A percentile compares a stretch with the other conserved stretches of the same genome.
phyloP scores from a whole-genome alignment of 2,113 vertebrate genomes.

The Paracanthobrama guichenoti region DNA sequence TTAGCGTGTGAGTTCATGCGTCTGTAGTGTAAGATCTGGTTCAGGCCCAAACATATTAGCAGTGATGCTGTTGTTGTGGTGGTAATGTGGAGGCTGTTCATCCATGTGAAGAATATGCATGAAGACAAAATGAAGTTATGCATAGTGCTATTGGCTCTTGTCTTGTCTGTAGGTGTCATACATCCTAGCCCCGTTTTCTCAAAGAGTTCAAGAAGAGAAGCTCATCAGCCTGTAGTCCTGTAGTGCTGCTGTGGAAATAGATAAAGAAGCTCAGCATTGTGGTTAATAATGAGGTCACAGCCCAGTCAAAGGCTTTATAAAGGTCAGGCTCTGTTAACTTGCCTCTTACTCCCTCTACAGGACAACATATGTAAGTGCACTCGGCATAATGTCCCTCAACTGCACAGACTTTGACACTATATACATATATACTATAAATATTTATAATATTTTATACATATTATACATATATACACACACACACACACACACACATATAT shows the following conservation, averaged over 20 bases:
- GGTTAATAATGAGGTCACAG: slow-evolving; percentile 19
- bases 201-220: not conserved
- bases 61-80: not conserved
- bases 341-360: slow-evolving; percentile 28
- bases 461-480: too few relatives aligned
- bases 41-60: not conserved
- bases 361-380: not conserved
- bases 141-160: not conserved
- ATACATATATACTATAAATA: too few relatives aligned
- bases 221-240: not conserved
- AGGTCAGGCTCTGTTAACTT: not conserved
- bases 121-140: not conserved
- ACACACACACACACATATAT: too few relatives aligned
- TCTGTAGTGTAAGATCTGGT: not conserved
- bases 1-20: not conserved
- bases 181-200: not conserved
- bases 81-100: not conserved
- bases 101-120: not conserved
- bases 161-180: not conserved
- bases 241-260: not conserved
- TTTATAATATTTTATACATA: too few relatives aligned
- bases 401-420: too few relatives aligned
- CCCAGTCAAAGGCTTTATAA: slow-evolving; percentile 19
- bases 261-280: not conserved
- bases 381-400: not conserved